Conservation (phyloP, 2,113 vertebrate genomes). For the Rissa tridactyla region DNA sequence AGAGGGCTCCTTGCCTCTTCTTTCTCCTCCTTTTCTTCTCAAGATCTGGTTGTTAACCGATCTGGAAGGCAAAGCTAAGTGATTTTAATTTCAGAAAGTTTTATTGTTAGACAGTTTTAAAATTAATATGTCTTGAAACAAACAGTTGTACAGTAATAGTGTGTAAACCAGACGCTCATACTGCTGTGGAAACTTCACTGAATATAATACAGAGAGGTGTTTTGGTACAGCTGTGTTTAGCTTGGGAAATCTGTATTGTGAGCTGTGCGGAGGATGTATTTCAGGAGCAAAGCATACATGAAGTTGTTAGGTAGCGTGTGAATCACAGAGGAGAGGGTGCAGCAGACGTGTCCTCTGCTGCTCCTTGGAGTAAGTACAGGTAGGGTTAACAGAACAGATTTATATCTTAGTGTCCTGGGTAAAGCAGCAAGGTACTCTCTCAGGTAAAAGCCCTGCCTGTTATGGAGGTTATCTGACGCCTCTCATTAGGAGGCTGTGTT, state of each 20-base stretch:
- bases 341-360: neutral
- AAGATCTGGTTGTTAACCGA: neutral
- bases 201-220: neutral
- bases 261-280: neutral
- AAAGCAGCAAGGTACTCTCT: neutral
- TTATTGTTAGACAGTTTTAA: neutral
- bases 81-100: neutral
- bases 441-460: neutral
- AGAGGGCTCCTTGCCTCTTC: neutral
- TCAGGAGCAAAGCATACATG: neutral
- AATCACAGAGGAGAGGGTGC: neutral
- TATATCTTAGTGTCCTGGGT: neutral
- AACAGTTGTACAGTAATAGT: neutral
- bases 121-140: neutral
- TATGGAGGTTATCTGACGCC: neutral
- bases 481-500: neutral
- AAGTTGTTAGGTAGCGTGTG: neutral
- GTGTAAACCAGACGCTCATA: neutral
- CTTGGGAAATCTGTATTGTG: neutral
- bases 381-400: neutral
- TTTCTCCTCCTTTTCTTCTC: neutral
- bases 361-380: neutral
- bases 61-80: neutral
- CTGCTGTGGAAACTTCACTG: neutral
- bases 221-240: neutral